Percentiles rank a stretch among this genome's conserved stretches.
Conservation (phyloP, 2,797 vertebrate genomes). For the Tragelaphus eurycerus region DNA sequence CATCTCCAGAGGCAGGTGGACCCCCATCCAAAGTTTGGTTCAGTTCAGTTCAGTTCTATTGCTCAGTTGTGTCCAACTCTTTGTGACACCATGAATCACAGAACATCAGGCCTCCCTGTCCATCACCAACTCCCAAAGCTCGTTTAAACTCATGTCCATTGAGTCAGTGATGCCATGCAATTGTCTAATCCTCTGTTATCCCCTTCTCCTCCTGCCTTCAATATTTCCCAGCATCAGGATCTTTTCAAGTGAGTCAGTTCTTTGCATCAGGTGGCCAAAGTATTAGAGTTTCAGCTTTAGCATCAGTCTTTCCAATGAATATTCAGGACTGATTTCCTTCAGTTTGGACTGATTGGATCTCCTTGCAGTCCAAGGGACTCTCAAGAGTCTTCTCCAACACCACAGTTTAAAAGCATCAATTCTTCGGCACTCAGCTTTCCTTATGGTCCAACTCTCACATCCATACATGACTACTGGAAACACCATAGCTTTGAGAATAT, state of each 20-base stretch:
- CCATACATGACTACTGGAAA: not conserved
- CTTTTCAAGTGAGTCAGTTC: not conserved
- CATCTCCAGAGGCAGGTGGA: not conserved
- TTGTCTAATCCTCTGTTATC: not conserved
- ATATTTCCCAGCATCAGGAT: not conserved
- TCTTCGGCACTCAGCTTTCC: not conserved
- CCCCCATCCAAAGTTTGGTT: not conserved
- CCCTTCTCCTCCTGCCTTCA: not conserved
- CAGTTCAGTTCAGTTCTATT: not conserved
- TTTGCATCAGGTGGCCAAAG: not conserved
- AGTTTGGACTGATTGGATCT: not conserved
- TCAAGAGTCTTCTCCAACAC: not conserved
- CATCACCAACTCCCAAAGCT: not conserved
- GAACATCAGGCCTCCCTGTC: not conserved
- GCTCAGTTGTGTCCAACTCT: rapidly evolving
- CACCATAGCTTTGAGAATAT: not conserved
- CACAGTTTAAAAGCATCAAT: not conserved
- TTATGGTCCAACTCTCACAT: not conserved
- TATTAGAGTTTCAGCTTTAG: not conserved
- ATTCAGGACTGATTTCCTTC: not conserved
- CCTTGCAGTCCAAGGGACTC: not conserved
- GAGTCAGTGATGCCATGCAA: not conserved
- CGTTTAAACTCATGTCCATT: not conserved
- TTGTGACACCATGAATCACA: not conserved
- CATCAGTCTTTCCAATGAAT: not conserved